A percentile compares a stretch with the other conserved stretches of the same genome.
phyloP scores from a whole-genome alignment of 2,888 invertebrate genomes.

The Athripsodes cinereus region DNA sequence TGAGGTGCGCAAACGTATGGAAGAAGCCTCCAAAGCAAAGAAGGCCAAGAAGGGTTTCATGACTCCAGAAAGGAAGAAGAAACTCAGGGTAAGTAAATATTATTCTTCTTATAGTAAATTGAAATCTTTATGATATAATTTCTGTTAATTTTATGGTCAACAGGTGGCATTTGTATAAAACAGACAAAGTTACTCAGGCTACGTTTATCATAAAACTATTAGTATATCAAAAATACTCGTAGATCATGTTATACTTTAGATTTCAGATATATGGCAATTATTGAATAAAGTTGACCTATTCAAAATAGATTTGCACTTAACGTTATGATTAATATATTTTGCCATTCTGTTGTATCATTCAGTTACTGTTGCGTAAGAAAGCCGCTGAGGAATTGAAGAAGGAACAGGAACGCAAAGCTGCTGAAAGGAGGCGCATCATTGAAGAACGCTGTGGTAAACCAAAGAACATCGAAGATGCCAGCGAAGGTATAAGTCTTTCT shows the following conservation, averaged over 20 bases:
- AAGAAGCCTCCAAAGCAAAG: slow-evolving; percentile 97
- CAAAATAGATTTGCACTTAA: too few relatives aligned
- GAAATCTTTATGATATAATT: too few relatives aligned
- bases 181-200: too few relatives aligned
- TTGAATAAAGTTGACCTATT: too few relatives aligned
- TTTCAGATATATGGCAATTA: too few relatives aligned
- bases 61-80: slow-evolving; percentile 99
- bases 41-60: slow-evolving; percentile 99
- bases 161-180: too few relatives aligned
- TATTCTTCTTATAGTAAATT: too few relatives aligned
- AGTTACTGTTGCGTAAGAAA: slow-evolving; percentile 99
- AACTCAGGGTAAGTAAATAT: slow-evolving; percentile 82
- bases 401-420: slow-evolving; percentile 98
- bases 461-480: slow-evolving; percentile 85
- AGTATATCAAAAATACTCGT: too few relatives aligned
- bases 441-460: slow-evolving; percentile 92
- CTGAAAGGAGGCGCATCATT: slow-evolving; percentile 95
- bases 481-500: slow-evolving; percentile 72
- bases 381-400: slow-evolving; percentile 99
- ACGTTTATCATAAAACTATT: too few relatives aligned
- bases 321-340: too few relatives aligned
- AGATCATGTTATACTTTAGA: too few relatives aligned
- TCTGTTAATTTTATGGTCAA: too few relatives aligned
- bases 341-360: slow-evolving; percentile 24
- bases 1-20: slow-evolving; percentile 97